Conservation (phyloP, 2,888 invertebrate species). For the Mesorhabditis sp. region DNA sequence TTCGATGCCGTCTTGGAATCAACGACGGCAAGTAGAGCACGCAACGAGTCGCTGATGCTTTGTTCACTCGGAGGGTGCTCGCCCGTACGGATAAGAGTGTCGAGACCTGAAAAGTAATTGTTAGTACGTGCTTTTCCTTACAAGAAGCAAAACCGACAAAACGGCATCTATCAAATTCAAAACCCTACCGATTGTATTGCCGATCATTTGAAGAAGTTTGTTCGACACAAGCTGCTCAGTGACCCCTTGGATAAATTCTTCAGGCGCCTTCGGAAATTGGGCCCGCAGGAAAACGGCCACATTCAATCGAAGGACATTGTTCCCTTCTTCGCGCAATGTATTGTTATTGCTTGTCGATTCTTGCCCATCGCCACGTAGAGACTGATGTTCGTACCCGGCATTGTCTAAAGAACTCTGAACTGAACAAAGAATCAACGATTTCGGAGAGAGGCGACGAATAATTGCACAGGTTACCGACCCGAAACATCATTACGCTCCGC, state of each 20-base stretch:
- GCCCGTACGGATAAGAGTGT: conserved; percentile 44
- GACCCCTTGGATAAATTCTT: conserved; percentile 69
- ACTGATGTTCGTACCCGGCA: neutral
- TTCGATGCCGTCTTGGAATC: conserved; percentile 66
- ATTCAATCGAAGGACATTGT: conserved; percentile 65
- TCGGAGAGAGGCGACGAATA: too few relatives aligned
- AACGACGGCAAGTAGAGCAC: conserved; percentile 78
- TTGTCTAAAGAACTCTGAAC: neutral
- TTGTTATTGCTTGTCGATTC: neutral
- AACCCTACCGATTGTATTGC: neutral
- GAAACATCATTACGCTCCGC: conserved; percentile 37
- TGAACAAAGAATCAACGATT: conserved; percentile 46
- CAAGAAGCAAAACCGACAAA: conserved; percentile 20
- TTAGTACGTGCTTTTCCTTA: conserved; percentile 11
- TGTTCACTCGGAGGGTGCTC: conserved; percentile 57
- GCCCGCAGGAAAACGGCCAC: conserved; percentile 69
- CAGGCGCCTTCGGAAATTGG: conserved; percentile 73
- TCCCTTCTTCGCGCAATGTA: neutral
- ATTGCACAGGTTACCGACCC: conserved; percentile 11
- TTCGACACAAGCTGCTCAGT: conserved; percentile 20
- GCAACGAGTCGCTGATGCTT: conserved; percentile 73
- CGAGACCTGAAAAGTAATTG: conserved; percentile 31
- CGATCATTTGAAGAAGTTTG: conserved; percentile 10
- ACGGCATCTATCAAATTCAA: neutral
- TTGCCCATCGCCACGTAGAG: neutral